These are phyloP conservation scores for Salvelinus fontinalis DNA, from an alignment of 2,113 vertebrate species.

Conservation along the genomic window DNA sequence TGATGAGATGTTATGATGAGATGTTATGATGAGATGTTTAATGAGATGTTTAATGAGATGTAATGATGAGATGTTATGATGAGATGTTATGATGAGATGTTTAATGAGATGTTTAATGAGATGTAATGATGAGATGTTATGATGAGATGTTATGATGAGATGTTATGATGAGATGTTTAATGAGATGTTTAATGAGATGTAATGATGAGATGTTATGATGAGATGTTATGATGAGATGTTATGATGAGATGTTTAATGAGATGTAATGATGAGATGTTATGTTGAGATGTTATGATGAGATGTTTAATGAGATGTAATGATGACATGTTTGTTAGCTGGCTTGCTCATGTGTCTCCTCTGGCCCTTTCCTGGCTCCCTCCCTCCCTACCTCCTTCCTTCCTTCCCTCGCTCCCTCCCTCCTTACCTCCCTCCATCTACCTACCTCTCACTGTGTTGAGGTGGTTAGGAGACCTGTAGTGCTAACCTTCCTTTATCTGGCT, in stretches of 20 bases:
- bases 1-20: too few relatives aligned
- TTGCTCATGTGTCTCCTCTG: constrained; percentile 71
- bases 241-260: constrained; percentile 53
- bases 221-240: too few relatives aligned
- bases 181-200: too few relatives aligned
- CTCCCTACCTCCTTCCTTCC: constrained; percentile 15
- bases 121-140: constrained; percentile 74
- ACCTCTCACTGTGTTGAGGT: constrained; percentile 7
- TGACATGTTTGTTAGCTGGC: constrained; percentile 79
- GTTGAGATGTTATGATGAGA: neutral
- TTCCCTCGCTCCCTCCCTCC: constrained; percentile 25
- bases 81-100: too few relatives aligned
- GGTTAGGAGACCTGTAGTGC: constrained; percentile 54
- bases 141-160: too few relatives aligned
- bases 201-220: too few relatives aligned
- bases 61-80: too few relatives aligned
- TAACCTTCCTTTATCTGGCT: constrained; percentile 69
- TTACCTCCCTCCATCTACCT: constrained; percentile 25
- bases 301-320: constrained; percentile 66
- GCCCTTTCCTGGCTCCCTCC: constrained; percentile 55
- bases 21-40: constrained; percentile 50
- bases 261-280: too few relatives aligned
- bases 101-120: constrained; percentile 49
- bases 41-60: too few relatives aligned
- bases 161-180: too few relatives aligned